phyloP scores from a whole-genome alignment of 2,888 invertebrate species.

The Pherbina coryleti region DNA sequence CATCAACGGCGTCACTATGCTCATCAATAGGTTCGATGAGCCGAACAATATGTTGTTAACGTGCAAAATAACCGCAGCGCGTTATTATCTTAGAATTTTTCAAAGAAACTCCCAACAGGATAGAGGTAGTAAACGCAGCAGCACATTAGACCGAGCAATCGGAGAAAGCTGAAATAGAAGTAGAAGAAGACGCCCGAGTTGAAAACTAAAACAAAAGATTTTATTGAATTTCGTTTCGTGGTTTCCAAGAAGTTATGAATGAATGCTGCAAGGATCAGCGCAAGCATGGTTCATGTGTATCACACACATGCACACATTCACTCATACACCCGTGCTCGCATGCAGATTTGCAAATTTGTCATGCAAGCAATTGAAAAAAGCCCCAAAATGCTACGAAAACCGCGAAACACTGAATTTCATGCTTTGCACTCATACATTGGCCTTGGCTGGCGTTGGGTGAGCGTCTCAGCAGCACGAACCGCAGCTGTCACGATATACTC shows the following conservation, averaged over 20 bases:
- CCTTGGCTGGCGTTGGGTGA: background rate
- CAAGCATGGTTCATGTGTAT: background rate
- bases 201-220: conserved; percentile 33
- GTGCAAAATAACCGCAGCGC: background rate
- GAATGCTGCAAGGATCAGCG: conserved; percentile 1
- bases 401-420: background rate
- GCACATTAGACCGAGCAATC: background rate
- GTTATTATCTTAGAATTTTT: background rate
- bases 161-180: background rate
- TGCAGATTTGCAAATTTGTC: too few relatives aligned
- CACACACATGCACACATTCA: background rate
- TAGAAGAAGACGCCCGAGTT: background rate
- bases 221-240: conserved; percentile 30
- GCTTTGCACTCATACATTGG: background rate
- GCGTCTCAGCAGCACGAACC: background rate
- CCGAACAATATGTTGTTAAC: background rate
- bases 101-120: background rate
- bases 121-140: background rate
- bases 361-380: too few relatives aligned
- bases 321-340: too few relatives aligned
- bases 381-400: background rate
- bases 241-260: conserved; percentile 16
- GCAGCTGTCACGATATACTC: conserved; percentile 11
- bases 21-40: background rate
- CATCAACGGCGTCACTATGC: background rate